phyloP scores from a whole-genome alignment of 2,797 vertebrate genomes.

The Iguana delicatissima region DNA sequence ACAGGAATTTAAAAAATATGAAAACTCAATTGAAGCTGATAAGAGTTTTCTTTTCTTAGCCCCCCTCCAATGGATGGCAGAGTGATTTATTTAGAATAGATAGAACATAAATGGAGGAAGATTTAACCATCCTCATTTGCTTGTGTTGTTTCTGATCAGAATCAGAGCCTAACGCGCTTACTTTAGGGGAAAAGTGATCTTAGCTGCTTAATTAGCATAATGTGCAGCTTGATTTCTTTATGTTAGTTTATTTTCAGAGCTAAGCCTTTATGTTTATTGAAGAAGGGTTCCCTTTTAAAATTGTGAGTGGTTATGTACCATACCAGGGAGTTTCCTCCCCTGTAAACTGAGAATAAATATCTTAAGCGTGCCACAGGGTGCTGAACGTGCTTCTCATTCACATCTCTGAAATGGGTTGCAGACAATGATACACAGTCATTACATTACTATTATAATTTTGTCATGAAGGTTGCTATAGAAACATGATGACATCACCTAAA shows the following conservation, averaged over 20 bases:
- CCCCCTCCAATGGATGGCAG: no score
- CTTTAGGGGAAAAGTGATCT: neutral
- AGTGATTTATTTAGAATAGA: no score
- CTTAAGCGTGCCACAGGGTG: slow-evolving; percentile 54
- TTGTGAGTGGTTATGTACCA: slow-evolving; percentile 38
- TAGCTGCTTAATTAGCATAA: neutral
- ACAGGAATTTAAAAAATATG: no score
- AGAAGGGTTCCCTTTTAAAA: neutral
- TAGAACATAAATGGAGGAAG: no score
- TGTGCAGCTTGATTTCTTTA: neutral
- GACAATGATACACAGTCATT: slow-evolving; percentile 58
- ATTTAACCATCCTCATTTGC: no score
- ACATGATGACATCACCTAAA: slow-evolving; percentile 42
- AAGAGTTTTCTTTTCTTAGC: neutral
- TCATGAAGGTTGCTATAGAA: slow-evolving; percentile 56
- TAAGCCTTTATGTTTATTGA: neutral
- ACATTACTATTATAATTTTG: slow-evolving; percentile 49
- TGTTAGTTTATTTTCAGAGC: neutral
- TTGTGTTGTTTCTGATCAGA: neutral
- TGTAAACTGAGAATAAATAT: slow-evolving; percentile 65
- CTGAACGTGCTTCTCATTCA: slow-evolving; percentile 45
- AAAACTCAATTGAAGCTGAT: neutral
- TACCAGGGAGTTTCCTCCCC: slow-evolving; percentile 48
- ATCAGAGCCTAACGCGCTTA: neutral
- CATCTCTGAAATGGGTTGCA: slow-evolving; percentile 67